Conservation (phyloP, 1,140 invertebrate species). For the Semibalanus balanoides region DNA sequence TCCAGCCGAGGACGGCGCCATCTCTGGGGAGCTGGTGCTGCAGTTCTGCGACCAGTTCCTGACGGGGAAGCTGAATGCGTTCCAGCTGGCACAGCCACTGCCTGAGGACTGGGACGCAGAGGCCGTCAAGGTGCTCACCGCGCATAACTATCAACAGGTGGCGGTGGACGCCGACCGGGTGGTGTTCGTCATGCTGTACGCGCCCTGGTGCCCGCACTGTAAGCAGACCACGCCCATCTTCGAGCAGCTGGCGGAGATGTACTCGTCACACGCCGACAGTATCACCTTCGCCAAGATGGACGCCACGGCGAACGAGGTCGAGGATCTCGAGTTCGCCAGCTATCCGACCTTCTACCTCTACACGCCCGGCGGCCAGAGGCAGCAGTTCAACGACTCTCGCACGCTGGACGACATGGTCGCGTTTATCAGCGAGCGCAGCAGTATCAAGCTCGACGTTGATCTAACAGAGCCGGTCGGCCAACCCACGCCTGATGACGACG, state of each 20-base stretch:
- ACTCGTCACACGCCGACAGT: not conserved
- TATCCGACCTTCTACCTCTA: not conserved
- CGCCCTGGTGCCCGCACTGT: constrained; percentile 1
- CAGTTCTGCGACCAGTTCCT: not conserved
- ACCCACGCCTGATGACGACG: not conserved
- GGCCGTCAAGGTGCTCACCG: not conserved
- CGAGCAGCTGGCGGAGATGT: not conserved
- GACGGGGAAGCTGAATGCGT: not conserved
- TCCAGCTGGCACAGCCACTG: not conserved
- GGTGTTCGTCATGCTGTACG: constrained; percentile 5
- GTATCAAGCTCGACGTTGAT: not conserved
- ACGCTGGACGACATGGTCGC: not conserved
- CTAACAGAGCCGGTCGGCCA: not conserved
- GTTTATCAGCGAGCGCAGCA: not conserved
- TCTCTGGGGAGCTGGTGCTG: not conserved
- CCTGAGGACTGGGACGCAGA: not conserved
- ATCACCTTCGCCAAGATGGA: not conserved
- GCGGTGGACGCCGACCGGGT: not conserved
- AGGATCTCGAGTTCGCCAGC: not conserved
- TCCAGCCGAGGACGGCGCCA: not conserved
- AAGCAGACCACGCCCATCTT: not conserved
- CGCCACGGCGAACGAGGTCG: constrained; percentile 2
- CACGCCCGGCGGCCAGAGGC: not conserved
- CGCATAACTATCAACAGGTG: not conserved
- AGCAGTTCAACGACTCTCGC: not conserved